Percentiles rank a stretch among this genome's conserved stretches.
Evolutionary conservation across 2,797 vertebrate species (phyloP).

Genomic region (Periparus ater): DNA sequence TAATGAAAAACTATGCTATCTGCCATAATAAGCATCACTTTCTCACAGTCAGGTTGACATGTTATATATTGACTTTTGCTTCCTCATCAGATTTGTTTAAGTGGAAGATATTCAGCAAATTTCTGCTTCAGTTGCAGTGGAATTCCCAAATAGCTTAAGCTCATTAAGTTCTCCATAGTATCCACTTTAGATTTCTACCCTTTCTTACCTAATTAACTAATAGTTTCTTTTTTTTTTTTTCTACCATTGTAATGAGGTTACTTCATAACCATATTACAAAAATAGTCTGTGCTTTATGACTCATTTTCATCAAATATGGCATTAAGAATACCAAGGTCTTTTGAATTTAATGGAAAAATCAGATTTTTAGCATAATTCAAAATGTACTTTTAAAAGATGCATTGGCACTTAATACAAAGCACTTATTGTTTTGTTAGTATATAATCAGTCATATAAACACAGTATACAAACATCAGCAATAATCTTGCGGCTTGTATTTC

Average conservation of each 20-base stretch:
- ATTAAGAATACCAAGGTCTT: background rate
- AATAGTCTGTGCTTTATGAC: slow-evolving; percentile 20
- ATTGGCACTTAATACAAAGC: background rate
- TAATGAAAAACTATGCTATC: background rate
- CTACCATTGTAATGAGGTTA: background rate
- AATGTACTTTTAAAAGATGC: background rate
- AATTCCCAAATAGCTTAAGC: background rate
- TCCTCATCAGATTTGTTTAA: background rate
- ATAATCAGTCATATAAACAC: background rate
- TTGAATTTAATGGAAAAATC: slow-evolving; percentile 9
- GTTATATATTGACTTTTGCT: background rate
- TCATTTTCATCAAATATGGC: slow-evolving; percentile 24
- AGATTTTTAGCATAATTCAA: background rate
- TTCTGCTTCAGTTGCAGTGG: background rate
- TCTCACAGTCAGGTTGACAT: background rate
- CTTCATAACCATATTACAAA: background rate
- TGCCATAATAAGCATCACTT: background rate
- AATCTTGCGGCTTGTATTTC: background rate
- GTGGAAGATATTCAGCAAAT: background rate
- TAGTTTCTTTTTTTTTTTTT: background rate
- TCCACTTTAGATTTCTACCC: background rate
- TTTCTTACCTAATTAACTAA: slow-evolving; percentile 2
- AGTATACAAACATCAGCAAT: background rate
- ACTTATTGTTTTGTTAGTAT: background rate
- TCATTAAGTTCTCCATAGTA: background rate